Percentiles rank a stretch among this genome's conserved stretches.
Evolutionary conservation across 2,888 invertebrate genomes (phyloP).

Genomic region (Heteromurus nitidus): DNA sequence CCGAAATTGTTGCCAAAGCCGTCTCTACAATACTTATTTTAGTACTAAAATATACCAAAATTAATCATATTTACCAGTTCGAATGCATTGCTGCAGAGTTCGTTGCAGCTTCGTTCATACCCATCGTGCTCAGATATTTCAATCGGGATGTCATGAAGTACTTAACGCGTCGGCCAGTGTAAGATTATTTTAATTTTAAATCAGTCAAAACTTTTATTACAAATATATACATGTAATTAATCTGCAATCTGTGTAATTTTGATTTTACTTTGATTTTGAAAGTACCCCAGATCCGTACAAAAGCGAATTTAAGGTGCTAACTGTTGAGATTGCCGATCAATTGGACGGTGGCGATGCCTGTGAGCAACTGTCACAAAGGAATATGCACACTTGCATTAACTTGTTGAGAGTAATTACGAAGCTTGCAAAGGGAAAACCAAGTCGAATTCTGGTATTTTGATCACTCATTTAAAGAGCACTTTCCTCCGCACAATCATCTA

Average conservation of each 20-base stretch:
- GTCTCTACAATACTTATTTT: conserved; percentile 90
- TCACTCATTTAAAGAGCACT: no score
- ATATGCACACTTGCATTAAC: conserved; percentile 30
- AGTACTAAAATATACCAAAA: conserved; percentile 96
- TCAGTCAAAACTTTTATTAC: no score
- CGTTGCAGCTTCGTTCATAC: conserved; percentile 99
- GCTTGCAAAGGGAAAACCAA: conserved; percentile 38
- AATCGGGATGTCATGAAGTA: conserved; percentile 90
- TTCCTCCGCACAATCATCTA: neutral
- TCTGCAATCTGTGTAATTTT: no score
- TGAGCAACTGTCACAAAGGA: conserved; percentile 13
- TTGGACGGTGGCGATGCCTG: neutral
- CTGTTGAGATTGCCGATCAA: neutral
- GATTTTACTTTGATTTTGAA: neutral
- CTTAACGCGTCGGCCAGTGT: conserved; percentile 3
- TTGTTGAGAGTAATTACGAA: conserved; percentile 39
- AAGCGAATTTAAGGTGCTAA: conserved; percentile 21
- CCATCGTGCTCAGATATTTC: conserved; percentile 97
- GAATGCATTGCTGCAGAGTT: conserved; percentile 99
- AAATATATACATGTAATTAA: no score
- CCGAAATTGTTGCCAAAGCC: conserved; percentile 54
- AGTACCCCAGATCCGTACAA: neutral
- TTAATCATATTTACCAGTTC: conserved; percentile 98
- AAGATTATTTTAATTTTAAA: no score
- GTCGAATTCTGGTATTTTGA: conserved; percentile 41